Evolutionary conservation across 2,113 vertebrate species (phyloP).

Genomic region (Pachypanchax playfairii): DNA sequence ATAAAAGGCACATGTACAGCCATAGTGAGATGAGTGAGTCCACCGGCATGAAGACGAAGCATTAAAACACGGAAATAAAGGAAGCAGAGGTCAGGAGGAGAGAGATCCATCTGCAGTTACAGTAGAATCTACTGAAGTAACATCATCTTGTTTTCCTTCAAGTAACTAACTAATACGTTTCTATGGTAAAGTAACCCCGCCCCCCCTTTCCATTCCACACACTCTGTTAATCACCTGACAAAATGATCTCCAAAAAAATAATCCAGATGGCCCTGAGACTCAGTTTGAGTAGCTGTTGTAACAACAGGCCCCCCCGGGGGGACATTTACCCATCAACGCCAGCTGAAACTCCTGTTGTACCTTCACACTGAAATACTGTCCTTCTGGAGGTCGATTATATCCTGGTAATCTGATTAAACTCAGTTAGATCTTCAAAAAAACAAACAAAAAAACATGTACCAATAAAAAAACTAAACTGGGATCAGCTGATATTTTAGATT

Average conservation of each 20-base stretch:
- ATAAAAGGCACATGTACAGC: slow-evolving; percentile 83
- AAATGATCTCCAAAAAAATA: slow-evolving; percentile 24
- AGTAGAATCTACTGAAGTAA: slow-evolving; percentile 73
- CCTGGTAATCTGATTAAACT: slow-evolving; percentile 15
- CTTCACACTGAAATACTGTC: not conserved
- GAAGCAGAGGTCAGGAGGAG: slow-evolving; percentile 74
- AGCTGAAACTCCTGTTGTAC: not conserved
- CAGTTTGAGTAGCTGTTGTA: not conserved
- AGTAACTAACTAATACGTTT: slow-evolving; percentile 70
- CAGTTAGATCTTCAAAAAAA: not conserved
- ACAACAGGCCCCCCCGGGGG: not conserved
- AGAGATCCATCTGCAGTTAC: slow-evolving; percentile 71
- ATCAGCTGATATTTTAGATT: not conserved
- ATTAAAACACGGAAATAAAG: slow-evolving; percentile 77
- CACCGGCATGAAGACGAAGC: slow-evolving; percentile 76
- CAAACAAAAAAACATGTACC: not conserved
- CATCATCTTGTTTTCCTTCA: slow-evolving; percentile 65
- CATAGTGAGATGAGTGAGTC: slow-evolving; percentile 80
- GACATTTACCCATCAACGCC: not conserved
- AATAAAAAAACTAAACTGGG: not conserved
- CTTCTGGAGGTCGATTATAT: slow-evolving; percentile 1
- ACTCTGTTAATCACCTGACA: slow-evolving; percentile 1
- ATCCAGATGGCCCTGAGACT: slow-evolving; percentile 22
- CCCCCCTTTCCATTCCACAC: not conserved
- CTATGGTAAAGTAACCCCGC: slow-evolving; percentile 34